These are phyloP conservation scores for Beroe ovata DNA, from an alignment of 37 sponge, comb jelly and placozoan species.

Conservation along the genomic window DNA sequence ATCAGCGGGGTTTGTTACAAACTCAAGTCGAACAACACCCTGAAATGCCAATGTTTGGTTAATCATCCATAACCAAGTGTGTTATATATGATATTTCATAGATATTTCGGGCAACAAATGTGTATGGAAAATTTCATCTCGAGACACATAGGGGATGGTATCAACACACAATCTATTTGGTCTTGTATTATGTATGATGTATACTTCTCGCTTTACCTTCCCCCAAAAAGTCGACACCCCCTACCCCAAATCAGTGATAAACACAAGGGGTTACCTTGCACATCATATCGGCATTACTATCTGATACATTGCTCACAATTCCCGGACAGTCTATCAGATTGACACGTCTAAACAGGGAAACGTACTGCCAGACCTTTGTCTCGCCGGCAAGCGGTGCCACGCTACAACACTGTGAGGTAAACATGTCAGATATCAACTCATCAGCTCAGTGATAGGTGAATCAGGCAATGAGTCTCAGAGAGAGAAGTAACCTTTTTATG, in stretches of 20 bases:
- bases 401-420: constrained; percentile 73
- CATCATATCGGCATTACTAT: constrained; percentile 92
- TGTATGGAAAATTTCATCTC: too few relatives aligned
- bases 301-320: constrained; percentile 79
- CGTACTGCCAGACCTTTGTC: constrained; percentile 99
- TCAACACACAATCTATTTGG: too few relatives aligned
- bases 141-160: too few relatives aligned
- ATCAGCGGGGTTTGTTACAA: constrained; percentile 82
- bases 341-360: constrained; percentile 88
- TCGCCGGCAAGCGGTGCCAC: constrained; percentile 98
- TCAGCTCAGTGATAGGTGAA: too few relatives aligned
- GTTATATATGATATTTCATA: too few relatives aligned
- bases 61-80: too few relatives aligned
- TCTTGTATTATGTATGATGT: too few relatives aligned
- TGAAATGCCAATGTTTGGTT: too few relatives aligned
- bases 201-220: too few relatives aligned
- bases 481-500: constrained; percentile 78
- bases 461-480: too few relatives aligned
- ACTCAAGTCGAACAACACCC: constrained; percentile 88
- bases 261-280: constrained; percentile 91
- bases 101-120: too few relatives aligned
- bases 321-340: constrained; percentile 99
- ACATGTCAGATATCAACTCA: background rate
- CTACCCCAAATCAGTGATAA: background rate
- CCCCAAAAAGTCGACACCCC: background rate